These are phyloP conservation scores for Daubentonia madagascariensis DNA, from an alignment of 2,113 vertebrate species.

Conservation along the genomic window DNA sequence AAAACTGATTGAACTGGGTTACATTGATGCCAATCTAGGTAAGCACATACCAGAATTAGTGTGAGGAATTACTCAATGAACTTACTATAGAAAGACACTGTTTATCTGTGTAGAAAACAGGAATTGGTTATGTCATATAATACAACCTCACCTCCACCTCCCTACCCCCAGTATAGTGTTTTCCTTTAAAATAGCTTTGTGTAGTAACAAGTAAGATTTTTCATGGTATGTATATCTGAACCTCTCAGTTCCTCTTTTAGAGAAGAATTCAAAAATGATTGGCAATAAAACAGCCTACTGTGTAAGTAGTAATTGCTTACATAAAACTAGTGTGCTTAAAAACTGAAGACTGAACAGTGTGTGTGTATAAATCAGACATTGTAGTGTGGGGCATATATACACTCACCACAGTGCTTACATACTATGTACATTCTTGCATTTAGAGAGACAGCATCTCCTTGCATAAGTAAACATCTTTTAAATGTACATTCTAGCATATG, in stretches of 20 bases:
- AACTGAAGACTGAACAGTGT: not conserved
- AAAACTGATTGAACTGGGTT: constrained; percentile 57
- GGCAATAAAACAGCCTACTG: not conserved
- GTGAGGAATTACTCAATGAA: constrained; percentile 37
- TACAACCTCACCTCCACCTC: not conserved
- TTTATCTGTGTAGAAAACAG: not conserved
- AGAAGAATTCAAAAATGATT: constrained; percentile 36
- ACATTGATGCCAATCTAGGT: not conserved
- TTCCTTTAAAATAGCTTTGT: constrained; percentile 22
- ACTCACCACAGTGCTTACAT: not conserved
- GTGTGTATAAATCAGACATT: not conserved
- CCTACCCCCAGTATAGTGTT: rapidly evolving
- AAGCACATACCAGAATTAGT: constrained; percentile 57
- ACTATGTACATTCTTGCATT: not conserved
- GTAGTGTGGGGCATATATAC: not conserved
- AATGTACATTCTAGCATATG: not conserved
- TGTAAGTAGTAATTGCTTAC: not conserved
- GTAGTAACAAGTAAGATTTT: not conserved
- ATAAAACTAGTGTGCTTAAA: not conserved
- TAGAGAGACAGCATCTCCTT: not conserved
- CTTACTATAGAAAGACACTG: not conserved
- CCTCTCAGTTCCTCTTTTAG: not conserved
- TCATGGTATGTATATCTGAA: not conserved
- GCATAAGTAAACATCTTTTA: not conserved
- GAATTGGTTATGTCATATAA: not conserved